Evolutionary conservation across 2,888 invertebrate genomes (phyloP), one percentile per base, ranked within the genome.

Genomic region (Cheilosia urbana): DNA sequence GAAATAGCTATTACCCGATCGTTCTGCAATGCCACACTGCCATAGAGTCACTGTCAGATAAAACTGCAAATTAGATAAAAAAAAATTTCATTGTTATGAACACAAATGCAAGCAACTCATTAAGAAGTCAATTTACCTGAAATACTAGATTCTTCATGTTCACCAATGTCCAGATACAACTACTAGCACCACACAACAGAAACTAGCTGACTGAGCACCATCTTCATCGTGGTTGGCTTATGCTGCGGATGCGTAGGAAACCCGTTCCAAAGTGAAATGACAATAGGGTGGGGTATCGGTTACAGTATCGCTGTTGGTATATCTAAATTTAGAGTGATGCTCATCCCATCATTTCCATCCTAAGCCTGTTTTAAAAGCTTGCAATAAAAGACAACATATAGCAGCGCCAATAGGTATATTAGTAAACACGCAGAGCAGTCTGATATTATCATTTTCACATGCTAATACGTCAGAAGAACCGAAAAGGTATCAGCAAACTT

Each of bases 121-220:
- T 76, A 21, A 11, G 30, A 55, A 66, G 45, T 19, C 19, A 78
- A 21, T 53, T 65, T 83, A 83, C 83, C 68, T 51, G 42, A 79
- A 79, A 83, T 57, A 63, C 63, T 45, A 63, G 53, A 66, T 60
- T 73, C 45, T 37, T 73, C 60, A 60, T 77, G 4, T 13, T 72
- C 40, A 0, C 11, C 6, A 19, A 30, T 71, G 11, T 49, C 15
- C 3, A 45, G 24, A 21, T 13, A 65, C 2, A 27, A 40, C 49
- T 17, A 19, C 60, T 9, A 40, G 37, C 42, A 58, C 58, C 45
- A 53, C 53, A 45, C 30, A 66, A 45, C 30, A 66, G 53, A 71
- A 47, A 19, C 37, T n/a, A 11, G 37, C 47, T 65, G 60, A 45
- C 45, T 30, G 47, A 6, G 55, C 24, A 30, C 7, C 9, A 19